Base-by-base conservation (phyloP, 2,888 invertebrate genomes). In the Cepaea hortensis region DNA sequence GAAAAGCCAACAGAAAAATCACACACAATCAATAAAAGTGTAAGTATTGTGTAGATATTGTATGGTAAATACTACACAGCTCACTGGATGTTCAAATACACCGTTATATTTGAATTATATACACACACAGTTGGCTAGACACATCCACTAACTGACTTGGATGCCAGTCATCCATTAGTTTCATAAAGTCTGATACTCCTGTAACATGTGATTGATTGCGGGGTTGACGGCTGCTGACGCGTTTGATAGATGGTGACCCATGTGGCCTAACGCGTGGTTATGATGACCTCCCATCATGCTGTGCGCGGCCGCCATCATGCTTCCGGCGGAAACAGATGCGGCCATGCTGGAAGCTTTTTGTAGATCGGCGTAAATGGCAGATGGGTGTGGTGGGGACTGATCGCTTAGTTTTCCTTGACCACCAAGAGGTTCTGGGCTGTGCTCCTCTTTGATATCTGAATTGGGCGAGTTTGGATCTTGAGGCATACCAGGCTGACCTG, bases 371-470 rank as follows among this genome's bases (percentile, higher is more conserved):
- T 91, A 92, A 75, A 92, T 90, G 84, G 90, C 89, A 70, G 88
- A 86, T 61, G 85, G 88, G 79, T 90, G 89, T n/a, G 88, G 80
- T 50, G 89, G 90, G n/a, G 89, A 88, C 82, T 90, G 90, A 0
- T 91, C 91, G 85, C 91, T 91, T 82, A 91, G 89, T 88, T 93
- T 93, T 77, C 91, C 91, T 84, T 91, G 92, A 61, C 77, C 77
- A 86, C 90, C 91, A 79, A 92, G 87, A 50, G 91, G 91, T 82
- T 93, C 92, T 70, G 92, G 91, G 83, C 91, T 91, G 73, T 90
- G 89, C 77, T 92, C 93, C 87, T 91, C 91, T 85, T 92, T 93
- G 85, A 91, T 90, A 87, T 91, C 91, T 55, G 90, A 90, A 85
- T 88, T 88, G 13, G 91, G 91, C 13, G 91, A 89, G 50, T 87